Conservation (phyloP, 2,888 invertebrate species). For the Sipha maydis region DNA sequence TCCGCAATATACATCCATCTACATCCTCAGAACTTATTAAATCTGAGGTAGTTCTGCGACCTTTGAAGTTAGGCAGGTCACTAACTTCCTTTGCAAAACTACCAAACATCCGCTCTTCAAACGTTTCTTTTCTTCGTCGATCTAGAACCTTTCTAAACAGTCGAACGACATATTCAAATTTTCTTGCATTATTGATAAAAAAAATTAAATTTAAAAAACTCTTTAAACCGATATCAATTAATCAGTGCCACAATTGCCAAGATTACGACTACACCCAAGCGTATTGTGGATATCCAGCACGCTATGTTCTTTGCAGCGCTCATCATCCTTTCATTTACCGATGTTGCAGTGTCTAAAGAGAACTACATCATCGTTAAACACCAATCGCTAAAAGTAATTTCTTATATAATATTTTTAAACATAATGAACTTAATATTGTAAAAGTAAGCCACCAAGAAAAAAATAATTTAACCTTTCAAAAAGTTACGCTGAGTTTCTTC, state of each 20-base stretch:
- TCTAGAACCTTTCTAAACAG: not conserved
- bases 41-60: not conserved
- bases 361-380: not conserved
- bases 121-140: not conserved
- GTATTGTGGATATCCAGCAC: not conserved
- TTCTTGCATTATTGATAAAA: not conserved
- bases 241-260: no score
- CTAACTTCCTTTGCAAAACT: not conserved
- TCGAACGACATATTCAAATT: not conserved
- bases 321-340: constrained; percentile 10
- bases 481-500: not conserved
- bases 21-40: not conserved
- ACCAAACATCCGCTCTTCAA: not conserved
- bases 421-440: not conserved
- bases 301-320: not conserved
- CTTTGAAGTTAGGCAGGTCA: not conserved
- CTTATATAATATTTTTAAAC: not conserved
- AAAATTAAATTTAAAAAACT: not conserved
- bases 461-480: not conserved
- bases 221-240: not conserved
- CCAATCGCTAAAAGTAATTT: not conserved
- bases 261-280: not conserved
- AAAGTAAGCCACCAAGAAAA: constrained; percentile 4
- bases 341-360: not conserved
- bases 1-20: not conserved